Base-by-base conservation (phyloP, 1,140 invertebrate genomes). In the Lutraria rhynchaena region DNA sequence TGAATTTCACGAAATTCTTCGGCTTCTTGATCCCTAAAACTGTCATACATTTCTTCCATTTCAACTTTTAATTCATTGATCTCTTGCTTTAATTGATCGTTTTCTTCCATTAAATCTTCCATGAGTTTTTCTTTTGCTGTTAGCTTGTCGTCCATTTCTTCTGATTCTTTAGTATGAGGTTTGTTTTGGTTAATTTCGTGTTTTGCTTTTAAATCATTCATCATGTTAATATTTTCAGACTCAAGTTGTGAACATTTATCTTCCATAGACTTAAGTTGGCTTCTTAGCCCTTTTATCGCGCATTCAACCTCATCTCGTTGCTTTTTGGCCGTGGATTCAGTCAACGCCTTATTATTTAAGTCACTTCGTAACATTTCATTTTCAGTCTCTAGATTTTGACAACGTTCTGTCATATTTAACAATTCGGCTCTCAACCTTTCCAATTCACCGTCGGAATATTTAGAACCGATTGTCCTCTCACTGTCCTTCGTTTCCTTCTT, bases 21-120 rank as follows among this genome's bases (percentile, higher is more conserved):
- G 19, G 97, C 97, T 93, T 99, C 98, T 87, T 99, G 98, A 91
- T 99, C 91, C 95, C 96, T 95, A 92, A 99, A 99, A 90, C 97
- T 98, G 91, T 99, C 97, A 91, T 99, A 98, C 95, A 99, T 96
- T 93, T 99, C 98, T 89, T 99, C 98, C 92, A 99, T 98, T 93
- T 99, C 98, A 75, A 98, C 96, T 89, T 98, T 97, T 87, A 99
- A 93, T 87, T 98, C 97, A 63, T 96, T 93, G 24, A 99, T 95
- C 91, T 99, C 98, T 85, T 96, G 96, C 89, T 98, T 98, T 93
- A 99, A 96, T 60, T 97, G 96, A 89, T 98, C 96, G 93, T 99
- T 99, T 92, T 99, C 98, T 88, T 99, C 97, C 95, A 97, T 97
- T 1, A 99, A 93, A 84, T 97, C 96, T 90, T 98, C 97, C 88